Conservation (phyloP, 2,797 vertebrate species). For the Phataginus tetradactyla region DNA sequence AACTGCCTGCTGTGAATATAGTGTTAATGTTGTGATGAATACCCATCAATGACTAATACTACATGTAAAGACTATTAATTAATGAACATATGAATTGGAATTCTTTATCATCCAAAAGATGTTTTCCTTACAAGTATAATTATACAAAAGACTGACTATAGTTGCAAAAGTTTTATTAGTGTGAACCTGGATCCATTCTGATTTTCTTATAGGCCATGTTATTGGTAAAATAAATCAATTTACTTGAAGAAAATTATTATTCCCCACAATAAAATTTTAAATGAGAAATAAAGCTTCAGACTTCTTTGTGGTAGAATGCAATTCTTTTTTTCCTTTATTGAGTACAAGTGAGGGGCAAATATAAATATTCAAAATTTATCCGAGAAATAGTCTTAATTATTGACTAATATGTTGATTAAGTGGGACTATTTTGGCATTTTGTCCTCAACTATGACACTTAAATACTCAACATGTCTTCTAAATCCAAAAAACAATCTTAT, state of each 20-base stretch:
- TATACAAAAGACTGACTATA: not conserved
- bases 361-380: not conserved
- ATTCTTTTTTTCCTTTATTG: not conserved
- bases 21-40: not conserved
- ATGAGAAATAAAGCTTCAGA: not conserved
- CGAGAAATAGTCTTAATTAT: not conserved
- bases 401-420: not conserved
- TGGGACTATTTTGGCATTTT: not conserved
- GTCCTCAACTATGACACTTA: not conserved
- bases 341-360: not conserved
- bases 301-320: not conserved
- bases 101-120: not conserved
- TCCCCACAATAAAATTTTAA: not conserved
- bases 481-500: not conserved
- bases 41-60: too few relatives aligned
- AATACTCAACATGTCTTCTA: not conserved
- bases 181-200: not conserved
- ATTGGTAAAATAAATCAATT: not conserved
- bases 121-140: not conserved
- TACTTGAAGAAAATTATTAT: not conserved
- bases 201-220: not conserved
- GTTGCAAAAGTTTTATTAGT: not conserved
- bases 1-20: not conserved
- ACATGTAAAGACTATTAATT: not conserved
- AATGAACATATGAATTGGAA: not conserved